Evolutionary conservation across 23 tunicate species (phyloP), one percentile per base, ranked within the genome.

Genomic region (Halocynthia roretzi): DNA sequence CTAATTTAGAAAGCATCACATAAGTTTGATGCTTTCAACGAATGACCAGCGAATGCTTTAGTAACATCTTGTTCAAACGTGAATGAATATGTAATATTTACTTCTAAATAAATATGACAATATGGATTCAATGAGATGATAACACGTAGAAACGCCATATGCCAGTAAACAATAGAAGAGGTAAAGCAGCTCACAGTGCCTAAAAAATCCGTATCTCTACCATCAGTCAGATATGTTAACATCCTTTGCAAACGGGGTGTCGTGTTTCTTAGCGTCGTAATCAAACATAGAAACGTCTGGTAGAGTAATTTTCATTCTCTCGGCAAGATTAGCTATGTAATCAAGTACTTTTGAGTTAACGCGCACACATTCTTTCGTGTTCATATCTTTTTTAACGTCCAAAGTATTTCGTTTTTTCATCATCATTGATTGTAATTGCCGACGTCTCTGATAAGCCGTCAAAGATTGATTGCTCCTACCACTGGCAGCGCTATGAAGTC

Each of bases 401-500:
- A 88, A 77, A 22, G 95, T 76, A 58, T 76, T 83, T 63, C 68
- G 83, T 53, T 88, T 83, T 67, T 78, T 83, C 14, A 85, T 78
- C 76, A 88, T 62, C 95, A 88, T 83, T 7, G 84, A 67, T 53
- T 83, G 84, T 14, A 88, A 71, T 52, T 67, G 79, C 5, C 73
- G 80, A 54, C 95, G 77, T 77, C 95, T 80, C 67, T 88, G 95
- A 44, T 62, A 78, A 14, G 86, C 73, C 18, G 81, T 83, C 31
- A 88, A 71, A 7, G 95, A 88, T 14, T 63, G 88, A 61, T 86
- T 83, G 65, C 95, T 88, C 21, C 81, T 81, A 8, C 61, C 83
- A 51, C 95, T 88, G 20, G 87, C 70, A 71, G 87, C 87, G 84
- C 95, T 88, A 51, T 70, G 81, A 50, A 62, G 72, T 23, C 95